These are phyloP conservation scores for Elgaria multicarinata DNA, from an alignment of 2,113 vertebrate genomes.

Conservation along the genomic window DNA sequence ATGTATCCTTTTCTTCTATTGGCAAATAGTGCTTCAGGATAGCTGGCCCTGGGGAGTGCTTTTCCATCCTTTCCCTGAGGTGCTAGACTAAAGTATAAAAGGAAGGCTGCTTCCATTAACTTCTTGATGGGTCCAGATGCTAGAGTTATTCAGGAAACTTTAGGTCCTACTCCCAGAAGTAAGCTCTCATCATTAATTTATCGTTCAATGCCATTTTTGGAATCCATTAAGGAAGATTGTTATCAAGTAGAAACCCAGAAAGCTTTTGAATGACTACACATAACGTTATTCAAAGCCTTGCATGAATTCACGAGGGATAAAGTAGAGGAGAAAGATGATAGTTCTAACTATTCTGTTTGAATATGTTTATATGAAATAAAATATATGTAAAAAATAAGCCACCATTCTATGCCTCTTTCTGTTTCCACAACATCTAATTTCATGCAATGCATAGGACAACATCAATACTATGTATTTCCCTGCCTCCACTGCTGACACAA, in stretches of 20 bases:
- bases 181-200: conserved; percentile 69
- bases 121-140: conserved; percentile 53
- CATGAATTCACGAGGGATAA: conserved; percentile 37
- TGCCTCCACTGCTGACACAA: background rate
- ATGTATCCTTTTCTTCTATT: background rate
- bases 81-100: conserved; percentile 38
- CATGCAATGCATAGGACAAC: background rate
- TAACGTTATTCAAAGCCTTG: conserved; percentile 32
- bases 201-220: conserved; percentile 39
- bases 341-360: conserved; percentile 7
- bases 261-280: conserved; percentile 36
- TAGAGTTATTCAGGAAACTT: conserved; percentile 62
- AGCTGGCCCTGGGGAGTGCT: background rate
- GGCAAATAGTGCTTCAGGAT: background rate
- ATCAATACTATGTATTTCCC: background rate
- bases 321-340: background rate
- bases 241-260: conserved; percentile 31
- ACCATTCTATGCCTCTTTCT: background rate
- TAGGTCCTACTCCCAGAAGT: conserved; percentile 55
- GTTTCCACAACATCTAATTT: background rate
- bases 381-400: background rate
- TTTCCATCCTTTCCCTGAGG: background rate
- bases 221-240: conserved; percentile 54
- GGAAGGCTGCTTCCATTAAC: conserved; percentile 52
- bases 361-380: conserved; percentile 12